Base-by-base conservation (phyloP, 2,888 invertebrate species). In the Microctonus hyperodae region DNA sequence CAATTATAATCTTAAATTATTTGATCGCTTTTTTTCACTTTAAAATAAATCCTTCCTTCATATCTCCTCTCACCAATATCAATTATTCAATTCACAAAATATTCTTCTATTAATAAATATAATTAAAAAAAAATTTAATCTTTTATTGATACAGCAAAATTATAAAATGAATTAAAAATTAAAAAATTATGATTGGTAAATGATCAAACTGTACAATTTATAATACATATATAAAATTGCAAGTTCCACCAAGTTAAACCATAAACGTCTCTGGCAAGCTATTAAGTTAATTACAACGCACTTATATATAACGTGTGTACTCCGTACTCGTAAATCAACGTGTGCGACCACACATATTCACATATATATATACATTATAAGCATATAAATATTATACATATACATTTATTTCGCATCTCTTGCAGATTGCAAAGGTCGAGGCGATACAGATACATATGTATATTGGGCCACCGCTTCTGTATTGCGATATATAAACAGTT, bases 381-480 rank as follows among this genome's bases (percentile, higher is more conserved):
- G n/a, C n/a, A n/a, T n/a, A n/a, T n/a, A n/a, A n/a, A n/a, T n/a
- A n/a, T n/a, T 23, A 62, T 28, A 44, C 28, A 23, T 28, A 37
- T 1, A 33, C 20, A 23, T 61, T 37, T 33, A 37, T 35, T 16
- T 60, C 51, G 69, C 63, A 65, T 70, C 64, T 59, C 40, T 35
- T 22, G 55, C 69, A 75, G 75, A 75, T 77, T 77, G 74, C 72
- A 78, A 76, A 79, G 80, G 79, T 80, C 79, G 77, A 76, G 74
- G 40, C 77, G 74, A 79, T 80, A 78, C 76, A 75, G 78, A 74
- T 77, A 73, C n/a, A n/a, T n/a, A n/a, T n/a, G n/a, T 71, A 10
- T 23, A 78, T 78, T 76, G 74, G 77, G 74, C 74, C 76, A 76
- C 74, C 69, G 78, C 77, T 79, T 78, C 77, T 74, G 79, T 75